Evolutionary conservation across 92 coral and sea anemone species (phyloP), one percentile per base, ranked within the genome.

Genomic region (Chrysogorgia sp.): DNA sequence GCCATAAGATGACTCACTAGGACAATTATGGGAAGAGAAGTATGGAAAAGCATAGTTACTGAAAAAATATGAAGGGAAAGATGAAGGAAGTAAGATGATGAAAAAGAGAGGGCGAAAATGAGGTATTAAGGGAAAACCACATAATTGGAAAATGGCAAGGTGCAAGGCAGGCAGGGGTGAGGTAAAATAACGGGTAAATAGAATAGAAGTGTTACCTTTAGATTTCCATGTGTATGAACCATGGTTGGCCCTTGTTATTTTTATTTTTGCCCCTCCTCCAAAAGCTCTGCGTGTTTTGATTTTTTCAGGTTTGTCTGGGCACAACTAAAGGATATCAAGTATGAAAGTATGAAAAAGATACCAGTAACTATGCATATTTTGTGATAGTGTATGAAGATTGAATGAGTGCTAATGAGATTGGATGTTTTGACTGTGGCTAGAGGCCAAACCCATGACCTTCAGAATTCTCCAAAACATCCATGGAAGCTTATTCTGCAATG

Each of bases 221-320:
- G 98, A 94, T 30, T 81, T 87, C 84, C 91, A 87, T 20, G 60
- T 74, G 49, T 92, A 94, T 43, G 79, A 76, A 67, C 98, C 98
- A 28, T 82, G 77, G 72, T 89, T 89, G 34, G 84, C 84, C 75
- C 92, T 87, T 22, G 90, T 81, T 48, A 91, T 97, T 76, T 94
- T 94, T 24, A 82, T 50, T 76, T 94, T 94, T 26, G 76, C 83
- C 58, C 90, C 92, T 24, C 98, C 98, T 40, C 98, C 98, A 84
- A 82, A 94, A 20, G 98, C 97, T 91, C 87, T 94, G 67, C 97
- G 84, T 34, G 83, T 87, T 81, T 90, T 92, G 62, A 81, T 86
- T 75, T 89, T 92, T 62, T 91, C 97, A 7, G 90, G 84, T 55
- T 87, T 82, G 53, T 94, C 96, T 65, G 77, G 92, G 41, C 87